phyloP scores from a whole-genome alignment of 2,113 vertebrate genomes.

The Bettongia penicillata region DNA sequence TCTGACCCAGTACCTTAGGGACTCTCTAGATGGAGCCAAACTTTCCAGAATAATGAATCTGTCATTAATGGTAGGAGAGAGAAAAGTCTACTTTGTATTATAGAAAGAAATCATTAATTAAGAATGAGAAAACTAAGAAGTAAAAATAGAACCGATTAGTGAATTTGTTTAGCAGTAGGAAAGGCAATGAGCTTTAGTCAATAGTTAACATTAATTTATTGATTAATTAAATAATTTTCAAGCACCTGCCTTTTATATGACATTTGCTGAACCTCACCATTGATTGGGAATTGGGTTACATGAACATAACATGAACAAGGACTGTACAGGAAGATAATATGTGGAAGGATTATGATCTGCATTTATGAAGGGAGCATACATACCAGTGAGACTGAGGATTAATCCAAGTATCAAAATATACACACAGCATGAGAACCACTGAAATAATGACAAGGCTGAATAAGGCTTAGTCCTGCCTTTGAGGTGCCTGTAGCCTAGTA shows the following conservation, averaged over 20 bases:
- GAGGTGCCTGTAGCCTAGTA: no score
- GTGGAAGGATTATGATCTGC: not conserved
- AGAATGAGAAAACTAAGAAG: not conserved
- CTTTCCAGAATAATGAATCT: slow-evolving; percentile 16
- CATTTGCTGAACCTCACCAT: not conserved
- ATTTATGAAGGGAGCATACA: no score
- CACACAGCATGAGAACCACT: no score
- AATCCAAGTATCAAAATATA: no score
- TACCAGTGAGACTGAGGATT: no score
- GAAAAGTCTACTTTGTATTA: not conserved
- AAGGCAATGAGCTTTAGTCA: not conserved
- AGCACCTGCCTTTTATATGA: not conserved
- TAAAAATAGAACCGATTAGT: not conserved
- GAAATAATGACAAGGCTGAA: no score
- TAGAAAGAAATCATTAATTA: not conserved
- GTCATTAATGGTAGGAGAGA: not conserved
- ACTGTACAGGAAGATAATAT: not conserved
- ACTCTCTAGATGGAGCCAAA: slow-evolving; percentile 28
- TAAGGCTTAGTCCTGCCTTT: no score
- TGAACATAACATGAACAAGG: no score
- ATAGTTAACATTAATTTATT: not conserved
- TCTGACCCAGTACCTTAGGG: slow-evolving; percentile 17
- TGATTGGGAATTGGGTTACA: not conserved
- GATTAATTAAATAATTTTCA: not conserved
- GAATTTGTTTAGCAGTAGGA: not conserved